Conservation (phyloP, 2,113 vertebrate species). For the Onychostruthus taczanowskii region DNA sequence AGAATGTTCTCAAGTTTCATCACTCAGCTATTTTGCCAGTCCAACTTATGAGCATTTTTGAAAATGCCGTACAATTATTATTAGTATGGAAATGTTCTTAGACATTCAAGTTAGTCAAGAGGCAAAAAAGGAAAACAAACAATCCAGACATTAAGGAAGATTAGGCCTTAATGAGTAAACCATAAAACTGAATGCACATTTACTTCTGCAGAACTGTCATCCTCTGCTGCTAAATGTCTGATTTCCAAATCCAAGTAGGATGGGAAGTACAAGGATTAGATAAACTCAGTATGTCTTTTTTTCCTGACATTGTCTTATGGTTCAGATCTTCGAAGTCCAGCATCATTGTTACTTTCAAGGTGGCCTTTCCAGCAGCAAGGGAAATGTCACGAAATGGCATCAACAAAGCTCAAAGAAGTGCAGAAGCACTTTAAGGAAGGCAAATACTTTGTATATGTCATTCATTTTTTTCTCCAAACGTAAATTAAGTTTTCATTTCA, state of each 20-base stretch:
- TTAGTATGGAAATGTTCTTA: neutral
- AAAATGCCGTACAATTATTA: neutral
- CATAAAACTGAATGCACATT: neutral
- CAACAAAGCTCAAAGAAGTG: neutral
- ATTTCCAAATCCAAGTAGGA: neutral
- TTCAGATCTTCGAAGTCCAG: neutral
- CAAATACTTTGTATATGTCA: neutral
- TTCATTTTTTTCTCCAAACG: neutral
- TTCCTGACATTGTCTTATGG: neutral
- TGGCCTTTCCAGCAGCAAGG: constrained; percentile 9
- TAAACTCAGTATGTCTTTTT: neutral
- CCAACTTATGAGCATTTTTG: neutral
- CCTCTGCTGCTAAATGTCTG: neutral
- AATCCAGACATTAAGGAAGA: neutral
- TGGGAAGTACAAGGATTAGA: neutral
- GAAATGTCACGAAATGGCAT: neutral
- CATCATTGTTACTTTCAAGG: neutral
- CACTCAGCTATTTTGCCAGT: neutral
- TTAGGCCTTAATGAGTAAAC: neutral
- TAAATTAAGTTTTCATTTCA: neutral
- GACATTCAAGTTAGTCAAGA: neutral
- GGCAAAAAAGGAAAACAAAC: neutral
- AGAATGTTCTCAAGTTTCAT: neutral
- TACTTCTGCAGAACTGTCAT: neutral
- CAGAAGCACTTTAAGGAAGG: neutral